Base-by-base conservation (phyloP, 2,888 invertebrate species). In the Linyphia triangularis region DNA sequence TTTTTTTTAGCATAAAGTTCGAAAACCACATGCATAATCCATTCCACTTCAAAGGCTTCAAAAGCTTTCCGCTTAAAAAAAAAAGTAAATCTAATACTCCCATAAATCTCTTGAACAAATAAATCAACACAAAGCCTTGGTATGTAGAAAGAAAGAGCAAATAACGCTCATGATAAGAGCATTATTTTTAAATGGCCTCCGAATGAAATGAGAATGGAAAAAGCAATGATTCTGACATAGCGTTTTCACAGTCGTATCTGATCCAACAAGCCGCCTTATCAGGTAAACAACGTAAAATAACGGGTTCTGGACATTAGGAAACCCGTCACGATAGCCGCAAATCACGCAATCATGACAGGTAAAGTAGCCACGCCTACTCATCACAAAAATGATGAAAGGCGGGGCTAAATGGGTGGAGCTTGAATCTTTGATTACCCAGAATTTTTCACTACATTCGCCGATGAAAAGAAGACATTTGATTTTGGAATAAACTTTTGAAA, bases 251-350 rank as follows among this genome's bases (percentile, higher is more conserved):
- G 73, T 24, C 73, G n/a, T 65, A 73, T 73, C 83, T 83, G 65
- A 73, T 73, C 26, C 63, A 65, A 83, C 83, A 83, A 73, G 61
- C 59, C 65, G 70, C 73, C 83, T 83, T 83, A 83, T 83, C 83
- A 33, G 51, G 83, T 73, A 83, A 83, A 83, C 83, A 83, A 73
- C 83, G 28, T 63, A 30, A 73, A 83, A 83, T 83, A 83, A 83
- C 73, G 73, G 83, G 83, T 43, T 73, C 63, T 63, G 28, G 43
- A 28, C 51, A 61, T 82, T 72, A 70, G 37, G 24, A 51, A 82
- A 73, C 63, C n/a, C 51, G 65, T 73, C 72, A 73, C 83, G 72
- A 63, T 28, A 73, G 22, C 61, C 40, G 40, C 65, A 40, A 28
- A 65, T 83, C 83, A 83, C 83, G 83, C 83, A 73, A 83, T 33